Conservation (phyloP, 2,113 vertebrate species). For the Felis catus region DNA sequence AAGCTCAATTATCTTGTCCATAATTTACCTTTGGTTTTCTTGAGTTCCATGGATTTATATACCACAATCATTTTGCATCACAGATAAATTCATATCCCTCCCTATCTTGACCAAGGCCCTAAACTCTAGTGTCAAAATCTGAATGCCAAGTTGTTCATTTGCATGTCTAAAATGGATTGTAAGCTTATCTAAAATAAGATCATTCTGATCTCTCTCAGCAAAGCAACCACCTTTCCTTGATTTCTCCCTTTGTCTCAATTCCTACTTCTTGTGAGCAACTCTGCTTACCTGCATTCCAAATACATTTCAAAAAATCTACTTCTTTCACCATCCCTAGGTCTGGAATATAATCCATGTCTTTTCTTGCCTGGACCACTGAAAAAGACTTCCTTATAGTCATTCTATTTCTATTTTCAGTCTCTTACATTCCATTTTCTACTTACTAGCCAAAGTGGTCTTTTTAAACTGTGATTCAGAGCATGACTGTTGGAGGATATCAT, state of each 20-base stretch:
- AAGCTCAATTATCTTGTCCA: not conserved
- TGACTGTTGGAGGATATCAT: not conserved
- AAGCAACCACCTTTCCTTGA: not conserved
- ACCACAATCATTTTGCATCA: not conserved
- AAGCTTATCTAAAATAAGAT: not conserved
- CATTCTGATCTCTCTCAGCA: not conserved
- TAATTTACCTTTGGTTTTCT: not conserved
- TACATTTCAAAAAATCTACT: not conserved
- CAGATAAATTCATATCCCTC: not conserved
- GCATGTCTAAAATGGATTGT: not conserved
- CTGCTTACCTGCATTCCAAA: not conserved
- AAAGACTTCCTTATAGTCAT: not conserved
- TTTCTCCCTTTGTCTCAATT: not conserved
- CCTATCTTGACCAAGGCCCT: not conserved
- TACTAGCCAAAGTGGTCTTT: not conserved
- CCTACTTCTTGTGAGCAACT: not conserved
- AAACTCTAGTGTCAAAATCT: not conserved
- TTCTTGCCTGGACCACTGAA: not conserved
- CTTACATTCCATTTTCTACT: not conserved
- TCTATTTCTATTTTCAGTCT: not conserved
- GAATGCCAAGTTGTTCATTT: not conserved
- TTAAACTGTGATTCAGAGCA: not conserved
- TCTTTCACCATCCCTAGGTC: not conserved
- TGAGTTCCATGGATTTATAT: not conserved
- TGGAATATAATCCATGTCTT: not conserved